A percentile compares a stretch with the other conserved stretches of the same genome.
Conservation (phyloP, 1,140 invertebrate species). For the Magallana gigas region DNA sequence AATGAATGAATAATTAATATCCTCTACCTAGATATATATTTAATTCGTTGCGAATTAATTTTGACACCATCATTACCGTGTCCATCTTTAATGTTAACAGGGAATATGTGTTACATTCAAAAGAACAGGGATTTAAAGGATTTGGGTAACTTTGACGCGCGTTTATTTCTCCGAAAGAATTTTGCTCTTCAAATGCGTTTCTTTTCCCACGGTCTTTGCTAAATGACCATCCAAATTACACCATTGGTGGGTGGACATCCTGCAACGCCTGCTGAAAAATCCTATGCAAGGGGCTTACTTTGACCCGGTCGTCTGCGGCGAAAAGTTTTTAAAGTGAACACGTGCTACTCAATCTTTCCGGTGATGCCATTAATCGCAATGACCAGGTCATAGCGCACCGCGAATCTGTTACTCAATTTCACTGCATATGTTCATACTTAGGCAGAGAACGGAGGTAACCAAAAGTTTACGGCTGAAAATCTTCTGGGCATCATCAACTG, state of each 20-base stretch:
- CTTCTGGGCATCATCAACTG: not conserved
- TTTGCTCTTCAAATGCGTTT: not conserved
- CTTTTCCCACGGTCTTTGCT: not conserved
- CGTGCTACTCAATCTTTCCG: constrained; percentile 12
- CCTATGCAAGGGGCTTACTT: not conserved
- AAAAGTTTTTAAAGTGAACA: constrained; percentile 24
- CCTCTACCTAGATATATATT: not conserved
- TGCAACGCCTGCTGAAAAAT: constrained; percentile 20
- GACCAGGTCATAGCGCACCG: constrained; percentile 17
- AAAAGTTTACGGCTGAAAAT: not conserved
- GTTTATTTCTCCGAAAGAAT: not conserved
- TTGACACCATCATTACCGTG: too few relatives aligned
- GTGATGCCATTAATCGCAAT: constrained; percentile 35
- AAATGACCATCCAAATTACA: not conserved
- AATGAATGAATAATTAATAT: not conserved
- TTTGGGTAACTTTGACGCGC: too few relatives aligned
- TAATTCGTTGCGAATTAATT: too few relatives aligned
- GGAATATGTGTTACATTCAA: too few relatives aligned
- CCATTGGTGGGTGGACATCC: not conserved
- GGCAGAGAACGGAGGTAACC: not conserved
- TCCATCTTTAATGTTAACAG: too few relatives aligned
- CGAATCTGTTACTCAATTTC: constrained; percentile 3
- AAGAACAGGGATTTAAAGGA: too few relatives aligned
- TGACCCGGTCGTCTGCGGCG: not conserved
- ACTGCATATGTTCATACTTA: constrained; percentile 31